Conservation (phyloP, 1,140 invertebrate genomes). For the Caligus rogercresseyi region DNA sequence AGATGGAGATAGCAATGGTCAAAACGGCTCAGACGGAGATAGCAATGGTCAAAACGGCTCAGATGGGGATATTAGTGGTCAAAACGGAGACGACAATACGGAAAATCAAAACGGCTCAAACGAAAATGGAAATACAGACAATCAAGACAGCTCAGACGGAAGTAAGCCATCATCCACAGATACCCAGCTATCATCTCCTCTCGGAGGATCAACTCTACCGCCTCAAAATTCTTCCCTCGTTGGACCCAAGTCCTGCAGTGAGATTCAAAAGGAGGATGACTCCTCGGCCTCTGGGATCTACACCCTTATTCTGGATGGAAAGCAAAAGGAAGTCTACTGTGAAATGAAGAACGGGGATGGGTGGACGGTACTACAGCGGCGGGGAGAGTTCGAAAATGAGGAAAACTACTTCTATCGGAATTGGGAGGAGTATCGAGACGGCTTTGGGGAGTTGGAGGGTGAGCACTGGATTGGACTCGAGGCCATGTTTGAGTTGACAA, state of each 20-base stretch:
- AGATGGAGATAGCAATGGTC: neutral
- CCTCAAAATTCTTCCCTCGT: neutral
- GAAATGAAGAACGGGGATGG: slow-evolving; percentile 25
- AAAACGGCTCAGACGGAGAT: neutral
- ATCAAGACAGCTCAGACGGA: neutral
- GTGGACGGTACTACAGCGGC: slow-evolving; percentile 28
- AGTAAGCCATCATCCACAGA: no score
- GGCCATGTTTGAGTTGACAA: slow-evolving; percentile 5
- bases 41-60: no score
- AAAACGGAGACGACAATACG: no score
- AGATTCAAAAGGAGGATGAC: neutral
- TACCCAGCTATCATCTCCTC: no score
- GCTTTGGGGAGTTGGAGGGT: slow-evolving; percentile 32
- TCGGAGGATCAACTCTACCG: no score
- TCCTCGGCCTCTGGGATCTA: neutral
- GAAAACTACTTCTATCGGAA: slow-evolving; percentile 25
- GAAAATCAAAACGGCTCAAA: neutral
- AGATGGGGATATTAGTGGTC: no score
- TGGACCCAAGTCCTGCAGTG: neutral
- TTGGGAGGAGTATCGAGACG: slow-evolving; percentile 35
- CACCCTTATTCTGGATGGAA: neutral
- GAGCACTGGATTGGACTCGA: slow-evolving; percentile 16
- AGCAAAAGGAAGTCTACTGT: slow-evolving; percentile 12
- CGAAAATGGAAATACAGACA: no score
- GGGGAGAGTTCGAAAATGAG: slow-evolving; percentile 21